Percentiles rank a stretch among this genome's conserved stretches.
Conservation (phyloP, 1,140 invertebrate species). For the Triops longicaudatus region DNA sequence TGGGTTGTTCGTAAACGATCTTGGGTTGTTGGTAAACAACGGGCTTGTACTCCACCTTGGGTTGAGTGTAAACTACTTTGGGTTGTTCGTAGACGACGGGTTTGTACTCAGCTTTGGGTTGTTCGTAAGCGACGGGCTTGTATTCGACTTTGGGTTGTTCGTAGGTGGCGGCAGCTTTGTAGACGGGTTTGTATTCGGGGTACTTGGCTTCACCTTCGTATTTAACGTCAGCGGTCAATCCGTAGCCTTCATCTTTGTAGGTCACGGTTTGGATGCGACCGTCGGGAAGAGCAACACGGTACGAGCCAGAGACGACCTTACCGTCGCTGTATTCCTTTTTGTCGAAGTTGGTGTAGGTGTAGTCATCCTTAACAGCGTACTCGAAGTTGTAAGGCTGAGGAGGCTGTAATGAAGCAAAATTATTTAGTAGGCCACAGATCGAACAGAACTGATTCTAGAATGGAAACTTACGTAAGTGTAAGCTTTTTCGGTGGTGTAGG, state of each 20-base stretch:
- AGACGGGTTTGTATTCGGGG: constrained; percentile 24
- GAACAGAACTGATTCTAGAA: background rate
- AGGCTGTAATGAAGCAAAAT: background rate
- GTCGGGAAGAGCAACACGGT: constrained; percentile 39
- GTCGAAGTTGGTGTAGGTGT: constrained; percentile 27
- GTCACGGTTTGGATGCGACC: constrained; percentile 64
- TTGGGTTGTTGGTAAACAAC: background rate
- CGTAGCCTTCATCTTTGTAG: constrained; percentile 44
- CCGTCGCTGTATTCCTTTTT: constrained; percentile 28
- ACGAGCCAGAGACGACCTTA: constrained; percentile 29
- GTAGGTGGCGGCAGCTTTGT: background rate
- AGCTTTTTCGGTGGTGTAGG: background rate
- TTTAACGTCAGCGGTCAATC: constrained; percentile 32
- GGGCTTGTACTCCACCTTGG: background rate
- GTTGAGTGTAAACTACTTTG: background rate
- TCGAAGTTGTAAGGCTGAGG: constrained; percentile 10
- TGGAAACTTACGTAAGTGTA: background rate
- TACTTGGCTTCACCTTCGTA: constrained; percentile 27
- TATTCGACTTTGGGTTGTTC: too few species aligned
- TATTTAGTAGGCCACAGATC: background rate
- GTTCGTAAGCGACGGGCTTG: background rate
- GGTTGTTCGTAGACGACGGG: background rate
- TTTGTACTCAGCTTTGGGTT: constrained; percentile 8
- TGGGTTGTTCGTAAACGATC: background rate
- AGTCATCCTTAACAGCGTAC: constrained; percentile 28